Conservation (phyloP, 1,140 invertebrate genomes). For the Trichogramma pretiosum region DNA sequence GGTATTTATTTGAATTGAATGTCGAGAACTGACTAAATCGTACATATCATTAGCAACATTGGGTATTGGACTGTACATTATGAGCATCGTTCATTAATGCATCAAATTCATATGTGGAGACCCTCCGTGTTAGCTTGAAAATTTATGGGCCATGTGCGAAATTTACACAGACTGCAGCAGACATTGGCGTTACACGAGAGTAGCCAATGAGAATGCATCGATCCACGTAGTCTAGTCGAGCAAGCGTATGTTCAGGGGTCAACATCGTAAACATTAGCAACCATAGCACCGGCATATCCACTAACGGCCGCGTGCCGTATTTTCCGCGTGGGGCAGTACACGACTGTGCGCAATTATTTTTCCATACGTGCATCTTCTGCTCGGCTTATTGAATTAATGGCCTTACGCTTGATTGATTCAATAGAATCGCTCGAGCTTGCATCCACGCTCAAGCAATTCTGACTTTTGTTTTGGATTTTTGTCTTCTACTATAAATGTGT, state of each 20-base stretch:
- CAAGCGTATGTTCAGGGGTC: slow-evolving; percentile 12
- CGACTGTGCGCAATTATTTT: slow-evolving; percentile 10
- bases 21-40: too few species aligned
- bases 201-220: too few species aligned
- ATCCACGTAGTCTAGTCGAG: not conserved
- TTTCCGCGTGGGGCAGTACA: not conserved
- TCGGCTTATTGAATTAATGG: slow-evolving; percentile 13
- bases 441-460: not conserved
- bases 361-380: slow-evolving; percentile 6
- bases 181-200: too few species aligned
- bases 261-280: not conserved
- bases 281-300: not conserved
- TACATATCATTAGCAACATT: too few species aligned
- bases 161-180: slow-evolving; percentile 15
- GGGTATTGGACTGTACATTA: too few species aligned
- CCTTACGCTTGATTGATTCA: slow-evolving; percentile 1
- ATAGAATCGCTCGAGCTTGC: slow-evolving; percentile 3
- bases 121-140: not conserved
- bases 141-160: slow-evolving; percentile 13
- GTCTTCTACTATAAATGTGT: too few species aligned
- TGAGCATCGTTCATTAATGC: slow-evolving; percentile 5
- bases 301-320: too few species aligned
- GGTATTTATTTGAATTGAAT: too few species aligned
- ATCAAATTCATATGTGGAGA: slow-evolving; percentile 3
- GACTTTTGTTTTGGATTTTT: too few species aligned